phyloP scores from a whole-genome alignment of 1,140 invertebrate genomes.

The Nasonia vitripennis region DNA sequence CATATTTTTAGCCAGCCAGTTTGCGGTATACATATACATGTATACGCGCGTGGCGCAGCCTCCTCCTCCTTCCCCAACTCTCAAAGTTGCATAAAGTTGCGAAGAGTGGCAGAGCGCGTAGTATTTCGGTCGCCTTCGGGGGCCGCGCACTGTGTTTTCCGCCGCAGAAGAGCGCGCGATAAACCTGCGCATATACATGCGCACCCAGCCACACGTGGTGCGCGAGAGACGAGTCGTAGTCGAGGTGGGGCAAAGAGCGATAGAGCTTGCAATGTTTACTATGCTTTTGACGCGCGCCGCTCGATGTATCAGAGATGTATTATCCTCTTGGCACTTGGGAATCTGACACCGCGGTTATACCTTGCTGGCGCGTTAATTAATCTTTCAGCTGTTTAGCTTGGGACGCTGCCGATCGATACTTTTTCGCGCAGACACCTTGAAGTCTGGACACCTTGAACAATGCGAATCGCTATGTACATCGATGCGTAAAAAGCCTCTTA shows the following conservation, averaged over 20 bases:
- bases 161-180: conserved; percentile 30
- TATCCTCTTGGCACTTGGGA: conserved; percentile 31
- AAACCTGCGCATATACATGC: not conserved
- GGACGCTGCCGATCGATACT: not conserved
- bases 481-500: no score
- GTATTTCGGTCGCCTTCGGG: conserved; percentile 49
- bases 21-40: not conserved
- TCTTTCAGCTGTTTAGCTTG: conserved; percentile 34
- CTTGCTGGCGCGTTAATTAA: conserved; percentile 47
- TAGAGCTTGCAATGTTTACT: not conserved
- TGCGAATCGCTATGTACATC: no score
- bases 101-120: conserved; percentile 39
- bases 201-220: not conserved
- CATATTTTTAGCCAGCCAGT: conserved; percentile 54
- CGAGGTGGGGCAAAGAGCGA: not conserved
- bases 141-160: conserved; percentile 41
- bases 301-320: not conserved
- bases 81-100: conserved; percentile 56
- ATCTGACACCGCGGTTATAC: conserved; percentile 45
- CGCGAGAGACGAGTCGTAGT: not conserved
- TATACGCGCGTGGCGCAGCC: no score
- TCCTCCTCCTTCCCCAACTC: not conserved
- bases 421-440: no score
- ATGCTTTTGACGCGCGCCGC: not conserved
- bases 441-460: no score